Evolutionary conservation across 2,888 invertebrate genomes (phyloP), one percentile per base, ranked within the genome.

Genomic region (Sinodicranocentrus sp.): DNA sequence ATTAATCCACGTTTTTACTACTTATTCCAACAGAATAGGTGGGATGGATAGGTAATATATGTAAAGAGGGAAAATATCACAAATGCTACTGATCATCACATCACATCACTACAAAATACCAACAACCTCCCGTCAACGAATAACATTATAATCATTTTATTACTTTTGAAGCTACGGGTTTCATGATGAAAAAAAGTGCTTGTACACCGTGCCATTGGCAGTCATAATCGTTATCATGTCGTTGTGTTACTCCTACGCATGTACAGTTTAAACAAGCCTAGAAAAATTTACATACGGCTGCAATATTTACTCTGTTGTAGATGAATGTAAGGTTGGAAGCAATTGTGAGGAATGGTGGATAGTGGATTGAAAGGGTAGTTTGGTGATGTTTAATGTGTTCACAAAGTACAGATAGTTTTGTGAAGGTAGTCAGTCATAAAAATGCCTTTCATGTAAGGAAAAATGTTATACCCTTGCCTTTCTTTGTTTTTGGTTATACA

Each of bases 61-160:
- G n/a, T n/a, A n/a, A 48, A 48, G n/a, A n/a, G 48, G 15, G 48
- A 2, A 48, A 44, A 25, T 15, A n/a, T n/a, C n/a, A n/a, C 3
- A 17, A 67, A 65, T n/a, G 77, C 77, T 77, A 77, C 77, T 39
- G 77, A 75, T 44, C 23, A 75, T 33, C n/a, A 67, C 13, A 76
- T 63, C 19, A 54, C 28, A 70, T 70, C 61, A 70, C 21, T 70
- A 70, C 44, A 70, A 78, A 70, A 78, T 61, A 33, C 61, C 70
- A 48, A 70, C 61, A 78, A 61, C 61, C 44, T 61, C 61, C 48
- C 44, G 78, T 59, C 43, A 26, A 21, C 2, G 26, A 13, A 59
- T 70, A 70, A 70, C 70, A 70, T 77, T 68, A 77, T 61, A 61
- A 70, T 70, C 78, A 68, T 68, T 59, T 77, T 67, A 77, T 59